Conservation (phyloP, 2,888 invertebrate genomes). For the Nezara viridula region DNA sequence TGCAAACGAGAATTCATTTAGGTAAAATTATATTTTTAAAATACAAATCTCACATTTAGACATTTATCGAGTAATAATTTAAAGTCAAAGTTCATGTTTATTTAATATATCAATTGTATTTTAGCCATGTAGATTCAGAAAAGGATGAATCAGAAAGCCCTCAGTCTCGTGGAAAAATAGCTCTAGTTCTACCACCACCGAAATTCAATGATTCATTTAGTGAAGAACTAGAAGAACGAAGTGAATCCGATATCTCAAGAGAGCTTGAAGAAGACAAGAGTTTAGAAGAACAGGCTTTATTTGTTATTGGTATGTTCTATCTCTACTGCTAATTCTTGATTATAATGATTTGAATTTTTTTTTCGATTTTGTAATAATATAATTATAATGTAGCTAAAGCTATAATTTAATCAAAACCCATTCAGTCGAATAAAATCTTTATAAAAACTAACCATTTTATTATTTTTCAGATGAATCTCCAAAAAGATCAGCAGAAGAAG, state of each 20-base stretch:
- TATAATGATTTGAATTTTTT: background rate
- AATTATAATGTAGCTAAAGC: background rate
- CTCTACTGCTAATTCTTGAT: background rate
- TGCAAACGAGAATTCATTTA: conserved; percentile 51
- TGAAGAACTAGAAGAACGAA: conserved; percentile 29
- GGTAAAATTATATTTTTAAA: conserved; percentile 11
- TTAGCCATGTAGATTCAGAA: conserved; percentile 44
- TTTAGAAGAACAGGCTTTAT: conserved; percentile 49
- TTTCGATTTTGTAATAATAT: background rate
- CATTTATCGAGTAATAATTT: background rate
- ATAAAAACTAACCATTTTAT: background rate
- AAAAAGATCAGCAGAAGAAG: conserved; percentile 44
- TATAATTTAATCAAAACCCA: background rate
- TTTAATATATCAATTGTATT: background rate
- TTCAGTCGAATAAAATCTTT: no score
- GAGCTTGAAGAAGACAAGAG: conserved; percentile 39
- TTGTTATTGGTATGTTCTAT: conserved; percentile 51
- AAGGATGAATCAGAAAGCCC: conserved; percentile 53
- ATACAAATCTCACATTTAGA: background rate
- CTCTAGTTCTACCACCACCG: conserved; percentile 57
- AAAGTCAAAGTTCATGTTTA: background rate
- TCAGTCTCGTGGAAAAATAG: conserved; percentile 11
- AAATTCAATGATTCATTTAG: conserved; percentile 53
- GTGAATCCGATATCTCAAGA: conserved; percentile 4
- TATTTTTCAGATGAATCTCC: conserved; percentile 51